Base-by-base conservation (phyloP, 2,888 invertebrate genomes). In the Augiades crinisus region DNA sequence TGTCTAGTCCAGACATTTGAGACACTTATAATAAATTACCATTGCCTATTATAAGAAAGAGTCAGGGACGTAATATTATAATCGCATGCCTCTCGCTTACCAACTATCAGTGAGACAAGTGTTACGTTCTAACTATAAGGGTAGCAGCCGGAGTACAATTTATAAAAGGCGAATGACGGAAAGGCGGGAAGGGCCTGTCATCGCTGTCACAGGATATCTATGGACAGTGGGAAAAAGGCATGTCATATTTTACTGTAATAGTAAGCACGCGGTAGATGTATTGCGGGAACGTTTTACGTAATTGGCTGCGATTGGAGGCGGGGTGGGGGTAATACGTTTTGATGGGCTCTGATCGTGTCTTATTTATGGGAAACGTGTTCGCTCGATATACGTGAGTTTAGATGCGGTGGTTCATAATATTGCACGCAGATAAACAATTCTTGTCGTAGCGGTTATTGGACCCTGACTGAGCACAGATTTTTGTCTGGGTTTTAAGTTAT, bases 171-270 rank as follows among this genome's bases (percentile, higher is more conserved):
- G 80, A 78, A 75, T 77, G 78, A 77, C 79, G 70, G 72, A 71
- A 71, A 77, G 84, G 83, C 82, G 84, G 84, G 78, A 81, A 81
- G 76, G 80, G 77, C 77, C 82, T 81, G 85, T 86, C 86, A 85
- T 76, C 79, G 72, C 79, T 80, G 81, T 82, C 82, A 77, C 68
- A 70, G 69, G 55, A 67, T 83, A 79, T 81, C 78, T 78, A 80
- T 79, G 72, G 79, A 76, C 68, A 68, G 61, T 60, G 70, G 73
- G 58, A 72, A 77, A 79, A 77, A 82, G 67, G 75, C 69, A 78
- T 67, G 81, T 81, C 82, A 80, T 78, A 78, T 81, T 84, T 82
- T 75, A 78, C 69, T 70, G 69, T 68, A 65, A 59, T 60, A 61
- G 63, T 55, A 63, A 51, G 30, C n/a, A 21, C 31, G 40, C 22